Conservation (phyloP, 2,797 vertebrate genomes). For the Mastacembelus armatus region DNA sequence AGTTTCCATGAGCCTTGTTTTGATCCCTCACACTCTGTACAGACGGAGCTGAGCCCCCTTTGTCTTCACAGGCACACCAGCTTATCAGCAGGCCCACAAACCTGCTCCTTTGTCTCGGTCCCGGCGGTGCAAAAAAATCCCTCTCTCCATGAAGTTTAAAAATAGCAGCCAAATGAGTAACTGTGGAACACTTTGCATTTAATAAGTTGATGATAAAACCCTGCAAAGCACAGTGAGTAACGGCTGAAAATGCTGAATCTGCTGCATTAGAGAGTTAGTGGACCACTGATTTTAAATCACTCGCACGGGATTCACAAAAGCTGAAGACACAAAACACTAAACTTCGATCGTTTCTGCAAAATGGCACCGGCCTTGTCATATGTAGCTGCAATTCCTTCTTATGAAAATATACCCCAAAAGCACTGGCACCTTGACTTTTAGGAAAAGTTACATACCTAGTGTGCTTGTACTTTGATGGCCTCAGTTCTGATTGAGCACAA, state of each 20-base stretch:
- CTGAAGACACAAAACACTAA: not conserved
- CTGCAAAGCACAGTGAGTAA: conserved; percentile 36
- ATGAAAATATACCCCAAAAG: too few relatives aligned
- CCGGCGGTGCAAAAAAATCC: conserved; percentile 21
- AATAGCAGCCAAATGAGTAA: conserved; percentile 60
- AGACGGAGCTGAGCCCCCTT: conserved; percentile 40
- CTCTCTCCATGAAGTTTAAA: conserved; percentile 58
- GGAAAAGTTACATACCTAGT: too few relatives aligned
- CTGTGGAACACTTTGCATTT: conserved; percentile 46
- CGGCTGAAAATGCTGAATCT: conserved; percentile 34
- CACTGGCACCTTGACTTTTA: too few relatives aligned
- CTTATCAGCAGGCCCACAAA: conserved; percentile 71
- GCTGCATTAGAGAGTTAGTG: conserved; percentile 33
- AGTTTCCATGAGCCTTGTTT: conserved; percentile 51
- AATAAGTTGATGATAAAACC: conserved; percentile 63
- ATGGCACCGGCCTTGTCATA: too few relatives aligned
- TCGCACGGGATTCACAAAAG: conserved; percentile 1
- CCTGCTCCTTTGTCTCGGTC: conserved; percentile 62
- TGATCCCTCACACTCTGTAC: conserved; percentile 30
- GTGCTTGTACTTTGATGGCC: too few relatives aligned
- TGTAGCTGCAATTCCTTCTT: too few relatives aligned
- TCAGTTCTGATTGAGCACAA: too few relatives aligned
- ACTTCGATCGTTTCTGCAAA: too few relatives aligned
- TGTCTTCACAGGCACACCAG: conserved; percentile 34
- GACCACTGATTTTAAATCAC: not conserved